Base-by-base conservation (phyloP, 2,888 invertebrate genomes). In the Cheilosia vernalis region DNA sequence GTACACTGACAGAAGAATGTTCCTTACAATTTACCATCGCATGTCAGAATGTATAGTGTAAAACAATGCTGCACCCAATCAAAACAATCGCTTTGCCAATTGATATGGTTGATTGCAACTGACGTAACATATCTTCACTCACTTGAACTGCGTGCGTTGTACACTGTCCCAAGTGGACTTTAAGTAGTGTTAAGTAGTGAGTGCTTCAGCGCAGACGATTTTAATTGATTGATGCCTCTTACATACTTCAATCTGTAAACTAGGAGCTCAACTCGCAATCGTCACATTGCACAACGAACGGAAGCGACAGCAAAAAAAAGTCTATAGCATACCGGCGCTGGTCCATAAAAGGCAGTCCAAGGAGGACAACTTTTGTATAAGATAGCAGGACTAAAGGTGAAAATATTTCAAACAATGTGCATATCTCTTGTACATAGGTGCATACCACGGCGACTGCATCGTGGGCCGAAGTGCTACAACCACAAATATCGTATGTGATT, bases 141-240 rank as follows among this genome's bases (percentile, higher is more conserved):
- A 67, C 53, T 67, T 15, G 27, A 67, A 55, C 49, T 74, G 73
- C 44, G 73, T 80, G 66, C 24, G 33, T 79, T 58, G 42, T 51
- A 24, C 1, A 13, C 19, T 42, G 37, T 49, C 4, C 30, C 40
- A 74, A 80, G 74, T 74, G 67, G 60, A 51, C 53, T 61, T 80
- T 74, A 74, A 74, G 80, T 80, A 80, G 66, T 69, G 61, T 67
- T 74, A 55, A 80, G 67, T 67, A 74, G 40, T 55, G 49, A 67
- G 56, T 55, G 49, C 74, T 74, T 67, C 17, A 67, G 30, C 7
- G 30, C 30, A 9, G 40, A 74, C 55, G 67, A 74, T 61, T 73
- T 80, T 67, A 74, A 80, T 80, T 80, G 80, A 74, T 69, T 74
- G 80, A 74, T 74, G 60, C 27, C 63, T 51, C 64, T 67, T 40